Base-by-base conservation (phyloP, 2,113 vertebrate genomes). In the Neogobius melanostomus region DNA sequence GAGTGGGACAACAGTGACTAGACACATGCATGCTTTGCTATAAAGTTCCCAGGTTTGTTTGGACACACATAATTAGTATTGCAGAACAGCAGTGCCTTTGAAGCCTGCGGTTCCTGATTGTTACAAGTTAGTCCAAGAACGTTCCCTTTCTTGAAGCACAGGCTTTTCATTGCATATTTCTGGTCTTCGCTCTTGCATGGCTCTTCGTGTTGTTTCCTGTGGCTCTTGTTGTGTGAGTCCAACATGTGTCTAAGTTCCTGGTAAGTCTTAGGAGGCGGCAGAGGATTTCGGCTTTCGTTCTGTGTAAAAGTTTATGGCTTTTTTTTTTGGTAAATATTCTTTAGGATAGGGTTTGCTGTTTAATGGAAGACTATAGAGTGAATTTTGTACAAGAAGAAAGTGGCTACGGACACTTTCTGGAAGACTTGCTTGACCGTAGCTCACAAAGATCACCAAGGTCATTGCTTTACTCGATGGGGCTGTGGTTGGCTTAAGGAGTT, bases 331-430 rank as follows among this genome's bases (percentile, higher is more conserved):
- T 56, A 45, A 53, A 68, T 71, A 44, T 61, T 43, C 36, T 68
- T 44, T 49, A 61, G 6, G 62, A 47, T 9, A 46, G 60, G 44
- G 60, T 46, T 61, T 57, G 10, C 79, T 28, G 50, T 42, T 80
- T 66, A 52, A 79, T 28, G 88, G 91, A 93, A 93, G 91, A 93
- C 90, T 50, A 70, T 36, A 76, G 72, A 87, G 85, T 68, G 47
- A 44, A 61, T 81, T 84, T 74, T 48, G 64, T 48, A 62, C 61
- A 16, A 61, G 56, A 66, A 61, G 72, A 9, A 47, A 54, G 47
- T 50, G 75, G 67, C 77, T 65, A 14, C 67, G 80, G 75, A 56
- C 77, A 68, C 70, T 60, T 71, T 86, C 76, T 89, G 87, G 89
- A 92, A 91, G 90, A 92, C 89, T 85, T 68, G 81, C 77, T 74